These are phyloP conservation scores for Panopea generosa DNA, from an alignment of 2,888 invertebrate genomes.

Conservation along the genomic window DNA sequence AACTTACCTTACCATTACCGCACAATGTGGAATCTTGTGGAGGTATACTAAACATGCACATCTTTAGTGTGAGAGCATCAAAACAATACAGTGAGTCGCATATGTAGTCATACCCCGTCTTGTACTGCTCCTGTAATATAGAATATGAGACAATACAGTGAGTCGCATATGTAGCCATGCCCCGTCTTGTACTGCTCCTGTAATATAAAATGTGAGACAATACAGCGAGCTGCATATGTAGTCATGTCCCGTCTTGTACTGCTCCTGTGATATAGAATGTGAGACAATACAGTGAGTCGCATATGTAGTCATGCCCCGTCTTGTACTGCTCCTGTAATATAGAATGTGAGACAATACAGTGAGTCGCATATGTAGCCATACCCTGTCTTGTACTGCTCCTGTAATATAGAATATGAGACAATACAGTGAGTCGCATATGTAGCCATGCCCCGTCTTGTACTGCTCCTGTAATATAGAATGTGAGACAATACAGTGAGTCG, in stretches of 20 bases:
- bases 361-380: too few relatives aligned
- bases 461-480: conserved; percentile 21
- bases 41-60: conserved; percentile 49
- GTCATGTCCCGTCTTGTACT: conserved; percentile 54
- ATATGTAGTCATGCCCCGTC: conserved; percentile 51
- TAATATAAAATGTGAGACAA: neutral
- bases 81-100: conserved; percentile 54
- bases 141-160: neutral
- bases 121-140: conserved; percentile 39
- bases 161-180: conserved; percentile 46
- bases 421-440: conserved; percentile 34
- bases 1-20: conserved; percentile 54
- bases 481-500: too few relatives aligned
- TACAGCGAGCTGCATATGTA: conserved; percentile 27
- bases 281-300: conserved; percentile 18
- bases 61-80: conserved; percentile 28
- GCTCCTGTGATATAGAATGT: conserved; percentile 18
- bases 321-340: conserved; percentile 39
- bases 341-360: too few relatives aligned
- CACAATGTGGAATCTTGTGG: conserved; percentile 54
- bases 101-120: conserved; percentile 48
- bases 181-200: conserved; percentile 51
- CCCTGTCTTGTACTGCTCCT: too few relatives aligned
- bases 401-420: too few relatives aligned
- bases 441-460: conserved; percentile 54